Evolutionary conservation across 2,888 invertebrate species (phyloP), one percentile per base, ranked within the genome.

Genomic region (Hesperia comma): DNA sequence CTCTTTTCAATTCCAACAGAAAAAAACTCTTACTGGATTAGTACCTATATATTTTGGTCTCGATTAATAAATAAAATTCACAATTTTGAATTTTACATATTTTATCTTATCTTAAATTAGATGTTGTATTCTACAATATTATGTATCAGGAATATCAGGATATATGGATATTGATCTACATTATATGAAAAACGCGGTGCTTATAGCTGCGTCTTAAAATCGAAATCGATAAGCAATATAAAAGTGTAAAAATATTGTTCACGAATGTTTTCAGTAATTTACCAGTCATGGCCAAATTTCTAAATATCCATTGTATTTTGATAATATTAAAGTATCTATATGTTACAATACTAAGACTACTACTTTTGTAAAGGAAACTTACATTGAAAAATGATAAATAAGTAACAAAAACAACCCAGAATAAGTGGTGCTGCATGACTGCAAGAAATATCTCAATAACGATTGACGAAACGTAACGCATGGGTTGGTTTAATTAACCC

Each of bases 401-500:
- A 14, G 43, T 41, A 15, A 62, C 15, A 15, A 62, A 62, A 62
- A 43, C 32, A 14, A 55, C 12, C 32, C 17, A 54, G 40, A 17
- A 32, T 54, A 41, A 55, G 14, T 19, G 62, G 17, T 32, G 54
- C 17, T 21, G 54, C 62, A 62, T 62, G 41, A 54, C 43, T 41
- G 62, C 26, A 55, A 62, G 54, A 55, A 62, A 54, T 33, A 41
- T 41, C 53, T 53, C 15, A 55, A 32, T 41, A 43, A 55, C 32
- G 54, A 43, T 62, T 62, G 62, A 62, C 43, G 62, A 54, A 62
- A 62, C 33, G 43, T 62, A 8, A 62, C 54, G 62, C 62, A 43
- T 54, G 62, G 54, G 17, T 55, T 54, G 43, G 4, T 54, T 62
- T 62, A 62, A 62, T 62, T 62, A 62, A 61, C 61, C 61, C 61